Evolutionary conservation across 1,140 invertebrate genomes (phyloP).

Genomic region (Aphis craccivora): DNA sequence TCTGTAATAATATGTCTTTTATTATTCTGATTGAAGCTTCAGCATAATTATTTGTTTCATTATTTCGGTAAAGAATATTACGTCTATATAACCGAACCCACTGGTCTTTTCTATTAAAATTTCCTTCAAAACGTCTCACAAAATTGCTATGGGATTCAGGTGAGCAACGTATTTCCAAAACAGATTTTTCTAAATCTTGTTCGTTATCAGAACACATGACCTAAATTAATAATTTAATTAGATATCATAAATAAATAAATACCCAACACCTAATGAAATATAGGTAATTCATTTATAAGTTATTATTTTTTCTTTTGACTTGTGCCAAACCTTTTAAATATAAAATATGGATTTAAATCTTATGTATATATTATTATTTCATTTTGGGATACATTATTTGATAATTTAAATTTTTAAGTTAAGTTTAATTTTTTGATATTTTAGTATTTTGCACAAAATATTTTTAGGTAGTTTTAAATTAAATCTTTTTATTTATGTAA

Average conservation of each 20-base stretch:
- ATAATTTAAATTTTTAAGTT: too few relatives aligned
- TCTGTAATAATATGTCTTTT: slow-evolving; percentile 15
- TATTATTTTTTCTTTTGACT: too few relatives aligned
- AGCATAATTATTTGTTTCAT: slow-evolving; percentile 31
- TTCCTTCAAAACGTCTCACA: slow-evolving; percentile 8
- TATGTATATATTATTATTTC: neutral
- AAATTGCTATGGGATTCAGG: neutral
- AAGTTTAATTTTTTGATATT: too few relatives aligned
- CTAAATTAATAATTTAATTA: slow-evolving; percentile 1
- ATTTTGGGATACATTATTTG: too few relatives aligned
- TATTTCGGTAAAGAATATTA: neutral
- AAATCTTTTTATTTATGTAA: too few relatives aligned
- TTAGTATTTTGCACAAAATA: too few relatives aligned
- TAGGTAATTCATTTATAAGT: too few relatives aligned
- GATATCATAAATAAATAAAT: neutral
- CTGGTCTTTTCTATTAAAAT: neutral
- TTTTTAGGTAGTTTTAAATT: too few relatives aligned
- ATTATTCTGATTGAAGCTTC: slow-evolving; percentile 38
- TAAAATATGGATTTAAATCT: too few relatives aligned
- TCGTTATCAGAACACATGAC: neutral
- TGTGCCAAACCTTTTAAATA: too few relatives aligned
- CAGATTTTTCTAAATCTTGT: neutral
- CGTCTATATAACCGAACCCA: neutral
- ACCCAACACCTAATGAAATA: too few relatives aligned
- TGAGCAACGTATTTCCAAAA: neutral